These are phyloP conservation scores for Apogon talboti DNA, from an alignment of 2,797 vertebrate genomes.

Conservation along the genomic window DNA sequence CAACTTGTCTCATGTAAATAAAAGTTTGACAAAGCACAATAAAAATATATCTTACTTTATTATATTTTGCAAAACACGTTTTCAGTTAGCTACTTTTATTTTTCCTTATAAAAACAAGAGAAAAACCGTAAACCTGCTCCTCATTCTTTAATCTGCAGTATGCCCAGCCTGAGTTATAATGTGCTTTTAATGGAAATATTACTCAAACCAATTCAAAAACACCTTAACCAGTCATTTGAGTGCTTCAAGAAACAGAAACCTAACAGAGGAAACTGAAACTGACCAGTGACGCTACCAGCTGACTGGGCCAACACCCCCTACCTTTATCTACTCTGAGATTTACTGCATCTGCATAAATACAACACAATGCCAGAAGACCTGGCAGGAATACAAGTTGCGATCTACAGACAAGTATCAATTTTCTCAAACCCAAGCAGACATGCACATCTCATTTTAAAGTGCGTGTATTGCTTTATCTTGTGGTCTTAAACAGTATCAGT, in stretches of 20 bases:
- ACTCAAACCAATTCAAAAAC: not conserved
- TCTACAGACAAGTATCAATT: conserved; percentile 9
- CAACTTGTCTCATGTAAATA: not conserved
- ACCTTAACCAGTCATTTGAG: not conserved
- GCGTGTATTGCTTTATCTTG: conserved; percentile 15
- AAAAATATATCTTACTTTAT: conserved; percentile 21
- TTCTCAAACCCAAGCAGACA: not conserved
- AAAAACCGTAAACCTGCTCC: conserved; percentile 38
- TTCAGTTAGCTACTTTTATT: not conserved
- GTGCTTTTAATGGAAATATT: not conserved
- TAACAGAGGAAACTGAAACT: conserved; percentile 32
- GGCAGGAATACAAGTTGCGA: not conserved
- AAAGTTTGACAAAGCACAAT: conserved; percentile 8
- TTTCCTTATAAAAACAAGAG: conserved; percentile 9
- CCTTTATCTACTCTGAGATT: not conserved
- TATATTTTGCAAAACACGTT: conserved; percentile 12
- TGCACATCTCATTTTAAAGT: not conserved
- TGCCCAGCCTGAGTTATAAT: conserved; percentile 6
- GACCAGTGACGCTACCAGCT: not conserved
- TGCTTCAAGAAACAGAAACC: conserved; percentile 29
- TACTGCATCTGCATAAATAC: not conserved
- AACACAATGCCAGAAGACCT: not conserved
- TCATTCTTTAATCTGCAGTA: not conserved
- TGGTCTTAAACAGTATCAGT: not conserved
- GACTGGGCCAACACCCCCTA: not conserved